Base-by-base conservation (phyloP, 2,888 invertebrate species). In the Tetranychus truncatus region DNA sequence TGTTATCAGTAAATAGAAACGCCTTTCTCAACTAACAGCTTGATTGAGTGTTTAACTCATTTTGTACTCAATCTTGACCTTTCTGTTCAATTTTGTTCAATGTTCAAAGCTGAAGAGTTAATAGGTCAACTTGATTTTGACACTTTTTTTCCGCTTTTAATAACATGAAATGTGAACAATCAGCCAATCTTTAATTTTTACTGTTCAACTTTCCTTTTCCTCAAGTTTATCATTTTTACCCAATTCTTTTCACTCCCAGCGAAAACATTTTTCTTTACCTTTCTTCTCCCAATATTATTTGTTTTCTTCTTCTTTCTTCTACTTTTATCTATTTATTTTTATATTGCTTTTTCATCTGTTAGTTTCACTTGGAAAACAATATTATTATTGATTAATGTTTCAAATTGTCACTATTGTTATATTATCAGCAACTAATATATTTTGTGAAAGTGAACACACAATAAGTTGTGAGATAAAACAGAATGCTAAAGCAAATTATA, bases 311-410 rank as follows among this genome's bases (percentile, higher is more conserved):
- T 55, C 55, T 7, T 55, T 55, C 15, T 55, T 55, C 55, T 55
- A 5, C 15, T 55, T 15, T 55, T 55, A 55, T 55, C 9, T 15
- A 15, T 55, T 55, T 55, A 15, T 55, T 55, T 15, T 55, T 55
- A 55, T 55, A 15, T 55, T 55, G 9, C 15, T 55, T 55, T 55
- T 15, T 15, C 15, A 9, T 55, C 55, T 3, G 11, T 55, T 15
- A 55, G 2, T 15, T 55, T 15, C 55, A 8, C 5, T 34, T 34
- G 55, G 55, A 15, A 55, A 55, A 55, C 55, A 55, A 55, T 55
- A 55, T 55, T 55, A 55, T 55, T 55, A 55, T 55, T 55, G 55
- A 55, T 55, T 55, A 55, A 55, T 55, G 55, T 55, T 55, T 55
- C 55, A 55, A 55, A 55, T 55, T 55, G 55, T 55, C 15, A 15